These are phyloP conservation scores for Aleiodes testaceus DNA, from an alignment of 2,888 invertebrate species.

Conservation along the genomic window DNA sequence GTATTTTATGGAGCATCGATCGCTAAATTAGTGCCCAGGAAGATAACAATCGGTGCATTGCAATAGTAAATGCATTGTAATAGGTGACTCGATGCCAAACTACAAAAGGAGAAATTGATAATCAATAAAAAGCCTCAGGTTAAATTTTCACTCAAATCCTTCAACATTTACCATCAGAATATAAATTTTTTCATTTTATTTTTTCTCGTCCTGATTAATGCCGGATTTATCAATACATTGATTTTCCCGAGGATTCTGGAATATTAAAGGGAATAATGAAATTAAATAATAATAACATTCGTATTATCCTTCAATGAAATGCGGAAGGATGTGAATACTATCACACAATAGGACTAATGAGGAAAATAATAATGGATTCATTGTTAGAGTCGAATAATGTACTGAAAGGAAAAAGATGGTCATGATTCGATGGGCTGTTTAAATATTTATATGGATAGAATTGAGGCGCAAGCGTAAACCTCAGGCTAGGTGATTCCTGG, in stretches of 20 bases:
- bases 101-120: conserved; percentile 23
- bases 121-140: conserved; percentile 23
- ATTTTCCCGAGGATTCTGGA: neutral
- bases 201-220: neutral
- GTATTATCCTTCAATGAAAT: neutral
- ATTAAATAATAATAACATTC: neutral
- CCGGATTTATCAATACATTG: neutral
- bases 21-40: conserved; percentile 24
- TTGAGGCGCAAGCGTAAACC: conserved; percentile 59
- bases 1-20: conserved; percentile 35
- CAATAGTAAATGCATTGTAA: conserved; percentile 28
- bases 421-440: conserved; percentile 63
- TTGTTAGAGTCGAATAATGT: neutral
- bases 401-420: conserved; percentile 49
- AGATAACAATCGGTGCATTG: neutral
- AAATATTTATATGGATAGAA: conserved; percentile 63
- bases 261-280: neutral
- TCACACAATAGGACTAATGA: conserved; percentile 11
- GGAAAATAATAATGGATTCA: conserved; percentile 13
- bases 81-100: neutral
- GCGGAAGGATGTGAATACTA: neutral
- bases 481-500: conserved; percentile 31
- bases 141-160: neutral
- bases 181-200: neutral
- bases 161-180: neutral